Conservation (phyloP, 2,888 invertebrate species). For the Limnephilus auricula region DNA sequence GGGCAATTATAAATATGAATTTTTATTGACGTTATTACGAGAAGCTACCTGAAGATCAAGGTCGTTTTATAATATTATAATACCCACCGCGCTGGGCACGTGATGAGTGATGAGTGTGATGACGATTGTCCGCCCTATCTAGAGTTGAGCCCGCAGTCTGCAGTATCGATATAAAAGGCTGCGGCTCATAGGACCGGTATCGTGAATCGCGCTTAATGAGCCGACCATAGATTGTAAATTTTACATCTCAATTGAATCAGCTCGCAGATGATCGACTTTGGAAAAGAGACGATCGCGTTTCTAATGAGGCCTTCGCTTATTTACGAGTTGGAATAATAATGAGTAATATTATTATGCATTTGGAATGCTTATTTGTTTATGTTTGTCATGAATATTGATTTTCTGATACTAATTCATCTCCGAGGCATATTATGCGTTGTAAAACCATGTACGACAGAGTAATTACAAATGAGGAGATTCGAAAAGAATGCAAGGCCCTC, state of each 20-base stretch:
- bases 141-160: not conserved
- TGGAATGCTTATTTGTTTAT: not conserved
- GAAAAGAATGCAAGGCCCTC: not conserved
- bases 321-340: not conserved
- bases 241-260: conserved; percentile 31
- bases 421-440: not conserved
- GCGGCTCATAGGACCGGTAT: not conserved
- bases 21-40: not conserved
- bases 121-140: not conserved
- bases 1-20: not conserved
- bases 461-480: not conserved
- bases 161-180: conserved; percentile 12
- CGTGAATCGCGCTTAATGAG: conserved; percentile 22
- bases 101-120: no score
- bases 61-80: not conserved
- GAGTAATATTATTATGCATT: not conserved
- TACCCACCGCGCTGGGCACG: not conserved
- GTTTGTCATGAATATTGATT: not conserved
- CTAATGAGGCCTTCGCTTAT: conserved; percentile 16
- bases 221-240: conserved; percentile 14
- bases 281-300: conserved; percentile 5
- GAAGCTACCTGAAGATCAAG: not conserved
- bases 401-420: not conserved
- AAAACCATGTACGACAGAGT: not conserved
- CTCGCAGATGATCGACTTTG: not conserved